Conservation (phyloP, 1,140 invertebrate genomes). For the Euura saliciscinereae region DNA sequence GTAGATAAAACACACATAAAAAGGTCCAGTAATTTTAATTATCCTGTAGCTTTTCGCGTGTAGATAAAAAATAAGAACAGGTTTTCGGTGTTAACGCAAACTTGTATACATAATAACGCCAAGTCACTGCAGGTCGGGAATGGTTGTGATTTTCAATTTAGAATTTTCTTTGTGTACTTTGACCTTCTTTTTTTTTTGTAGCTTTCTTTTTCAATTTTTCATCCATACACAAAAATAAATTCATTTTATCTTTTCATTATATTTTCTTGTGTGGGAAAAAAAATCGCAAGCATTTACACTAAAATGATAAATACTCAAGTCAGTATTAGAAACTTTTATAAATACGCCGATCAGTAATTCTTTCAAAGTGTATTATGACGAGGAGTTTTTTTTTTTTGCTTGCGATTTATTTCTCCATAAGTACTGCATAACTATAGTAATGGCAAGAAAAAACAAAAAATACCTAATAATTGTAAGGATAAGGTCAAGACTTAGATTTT, state of each 20-base stretch:
- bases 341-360: too few relatives aligned
- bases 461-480: background rate
- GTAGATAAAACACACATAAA: background rate
- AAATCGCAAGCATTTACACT: background rate
- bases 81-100: constrained; percentile 3
- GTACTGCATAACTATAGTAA: background rate
- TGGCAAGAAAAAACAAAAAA: too few relatives aligned
- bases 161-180: too few relatives aligned
- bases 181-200: too few relatives aligned
- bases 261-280: background rate
- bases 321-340: background rate
- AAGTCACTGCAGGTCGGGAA: constrained; percentile 6
- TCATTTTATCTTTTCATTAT: too few relatives aligned
- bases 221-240: too few relatives aligned
- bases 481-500: background rate
- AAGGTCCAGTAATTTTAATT: constrained; percentile 6
- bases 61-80: background rate
- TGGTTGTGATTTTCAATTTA: constrained; percentile 3
- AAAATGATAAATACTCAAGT: background rate
- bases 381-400: background rate
- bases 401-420: background rate
- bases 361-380: too few relatives aligned
- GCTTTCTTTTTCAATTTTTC: too few relatives aligned
- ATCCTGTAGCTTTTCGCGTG: background rate
- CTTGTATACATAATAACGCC: background rate